Base-by-base conservation (phyloP, 2,113 vertebrate species). In the Cochlearius cochlearius region DNA sequence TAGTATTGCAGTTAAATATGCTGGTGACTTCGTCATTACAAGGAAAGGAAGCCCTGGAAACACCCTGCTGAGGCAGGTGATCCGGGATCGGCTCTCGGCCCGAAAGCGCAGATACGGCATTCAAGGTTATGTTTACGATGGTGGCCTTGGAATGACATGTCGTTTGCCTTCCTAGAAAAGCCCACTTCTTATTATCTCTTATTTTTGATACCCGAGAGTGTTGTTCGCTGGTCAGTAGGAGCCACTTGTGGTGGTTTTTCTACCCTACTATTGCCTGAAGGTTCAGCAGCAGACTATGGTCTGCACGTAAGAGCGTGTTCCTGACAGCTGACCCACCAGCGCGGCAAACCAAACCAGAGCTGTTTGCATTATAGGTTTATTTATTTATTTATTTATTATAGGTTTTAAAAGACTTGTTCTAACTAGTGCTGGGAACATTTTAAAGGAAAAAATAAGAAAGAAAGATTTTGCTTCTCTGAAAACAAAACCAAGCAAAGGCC, bases 1-100 rank as follows among this genome's bases (percentile, higher is more conserved):
- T 86, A 60, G 21, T 74, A 84, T 16, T 76, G 83, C 66, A 81
- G 88, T 71, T 71, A 96, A 73, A 62, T 59, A 75, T 27, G 56
- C 53, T 58, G 56, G 67, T 87, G 84, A 86, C 72, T 71, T 94
- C 1, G 3, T 45, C 66, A 32, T 59, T 39, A 29, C 4, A 71
- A 45, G 43, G 49, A 89, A 75, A 81, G 68, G 47, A 71, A 90
- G 59, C 10, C 50, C 41, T 69, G 67, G 67, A 49, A 69, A 23
- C 38, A 38, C 45, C 59, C 20, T 90, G 36, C 63, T 73, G 11
- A 67, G 53, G 63, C 71, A 43, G 34, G 14, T 30, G 23, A 52
- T 22, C 19, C 59, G 76, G 55, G 55, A 69, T 55, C 11, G 6
- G 41, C 39, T 22, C 63, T 53, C 0, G 0, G 19, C 25, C 59